These are phyloP conservation scores for Tetrao urogallus DNA, from an alignment of 2,113 vertebrate genomes.

Conservation along the genomic window DNA sequence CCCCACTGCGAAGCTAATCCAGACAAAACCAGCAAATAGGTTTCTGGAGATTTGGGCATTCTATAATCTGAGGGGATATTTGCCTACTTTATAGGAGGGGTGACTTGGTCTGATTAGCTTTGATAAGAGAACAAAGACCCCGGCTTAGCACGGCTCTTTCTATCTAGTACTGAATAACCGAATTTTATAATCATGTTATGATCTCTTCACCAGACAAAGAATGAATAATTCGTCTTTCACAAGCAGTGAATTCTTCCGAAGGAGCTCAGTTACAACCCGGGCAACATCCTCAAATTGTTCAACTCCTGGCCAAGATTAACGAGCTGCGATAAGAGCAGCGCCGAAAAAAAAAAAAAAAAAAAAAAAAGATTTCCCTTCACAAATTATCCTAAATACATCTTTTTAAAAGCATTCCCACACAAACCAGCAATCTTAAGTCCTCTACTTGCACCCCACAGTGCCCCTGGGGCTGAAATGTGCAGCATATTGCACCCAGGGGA, in stretches of 20 bases:
- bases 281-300: constrained; percentile 69
- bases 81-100: neutral
- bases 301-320: constrained; percentile 6
- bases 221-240: constrained; percentile 38
- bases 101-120: constrained; percentile 14
- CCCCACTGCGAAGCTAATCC: neutral
- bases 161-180: neutral
- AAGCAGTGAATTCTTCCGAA: constrained; percentile 46
- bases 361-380: neutral
- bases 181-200: constrained; percentile 42
- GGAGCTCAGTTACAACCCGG: constrained; percentile 22
- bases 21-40: neutral
- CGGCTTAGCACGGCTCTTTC: neutral
- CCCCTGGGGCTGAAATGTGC: neutral
- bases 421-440: neutral
- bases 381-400: neutral
- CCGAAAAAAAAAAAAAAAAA: neutral
- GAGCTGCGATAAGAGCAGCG: neutral
- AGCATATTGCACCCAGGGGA: neutral
- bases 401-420: neutral
- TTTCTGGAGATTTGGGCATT: neutral
- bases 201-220: constrained; percentile 55
- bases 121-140: constrained; percentile 61
- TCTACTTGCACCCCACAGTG: neutral
- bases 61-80: neutral